Evolutionary conservation across 2,113 vertebrate genomes (phyloP), one percentile per base, ranked within the genome.

Genomic region (Neotragus pygmaeus): DNA sequence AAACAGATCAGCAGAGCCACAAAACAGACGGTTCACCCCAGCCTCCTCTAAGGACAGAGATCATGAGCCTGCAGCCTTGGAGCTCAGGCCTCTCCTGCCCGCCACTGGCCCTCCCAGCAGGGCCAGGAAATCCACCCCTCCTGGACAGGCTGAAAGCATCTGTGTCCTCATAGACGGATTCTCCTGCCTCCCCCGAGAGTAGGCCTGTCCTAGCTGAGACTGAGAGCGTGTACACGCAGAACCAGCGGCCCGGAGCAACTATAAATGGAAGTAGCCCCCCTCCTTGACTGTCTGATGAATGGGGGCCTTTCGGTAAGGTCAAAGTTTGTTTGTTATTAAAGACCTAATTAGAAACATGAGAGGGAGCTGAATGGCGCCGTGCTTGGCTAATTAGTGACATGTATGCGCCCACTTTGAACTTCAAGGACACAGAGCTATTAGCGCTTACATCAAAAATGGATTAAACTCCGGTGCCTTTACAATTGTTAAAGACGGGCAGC

Each of bases 311-410:
- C 83, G 94, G 98, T 99, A 98, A 99, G 99, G 99, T 99, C 98
- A 98, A 98, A 98, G 99, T 99, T 99, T 99, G 99, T 99, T 99
- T 99, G 99, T 99, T 99, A 99, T 99, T 99, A 99, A 99, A 99
- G 99, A 99, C 99, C 99, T 99, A 99, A 99, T 99, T 99, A 99
- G 99, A 99, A 99, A 99, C 99, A 99, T 99, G 99, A 99, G 99
- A 99, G 99, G 99, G 98, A 99, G 98, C 98, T 98, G 99, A 99
- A 99, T 98, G 98, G 99, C 98, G 98, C 98, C 88, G 98, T 98
- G 98, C 99, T 99, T 97, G 98, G 98, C 99, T 99, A 99, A 99
- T 99, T 99, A 99, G 99, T 98, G 99, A 98, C 99, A 99, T 99
- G 98, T 98, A 98, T 98, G 98, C 97, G 97, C 98, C 99, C 97